phyloP scores from a whole-genome alignment of 2,113 vertebrate genomes.

The Furnarius figulus region DNA sequence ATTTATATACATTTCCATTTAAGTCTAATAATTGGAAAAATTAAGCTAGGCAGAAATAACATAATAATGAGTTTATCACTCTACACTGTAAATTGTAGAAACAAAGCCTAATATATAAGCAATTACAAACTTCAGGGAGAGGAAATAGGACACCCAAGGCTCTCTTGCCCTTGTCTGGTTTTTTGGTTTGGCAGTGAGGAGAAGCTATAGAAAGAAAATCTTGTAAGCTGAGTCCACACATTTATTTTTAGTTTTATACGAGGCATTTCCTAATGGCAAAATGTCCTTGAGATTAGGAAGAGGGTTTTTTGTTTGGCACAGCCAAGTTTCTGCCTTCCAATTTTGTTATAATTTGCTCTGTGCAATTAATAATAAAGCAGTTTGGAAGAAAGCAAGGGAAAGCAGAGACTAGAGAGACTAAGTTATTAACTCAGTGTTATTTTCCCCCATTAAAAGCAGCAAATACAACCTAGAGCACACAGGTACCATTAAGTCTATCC shows the following conservation, averaged over 20 bases:
- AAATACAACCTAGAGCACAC: not conserved
- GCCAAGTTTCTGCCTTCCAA: not conserved
- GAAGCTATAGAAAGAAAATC: not conserved
- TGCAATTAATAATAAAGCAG: conserved; percentile 38
- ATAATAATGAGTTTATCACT: not conserved
- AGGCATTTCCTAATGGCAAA: conserved; percentile 33
- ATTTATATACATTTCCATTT: not conserved
- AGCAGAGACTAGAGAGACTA: not conserved
- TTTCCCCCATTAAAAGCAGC: not conserved
- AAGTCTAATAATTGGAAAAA: not conserved
- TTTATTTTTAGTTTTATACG: conserved; percentile 38
- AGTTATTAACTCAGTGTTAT: conserved; percentile 26
- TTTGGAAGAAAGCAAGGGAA: conserved; percentile 7
- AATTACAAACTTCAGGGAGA: not conserved
- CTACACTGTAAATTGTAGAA: not conserved
- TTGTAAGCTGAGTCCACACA: not conserved
- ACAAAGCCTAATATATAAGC: not conserved
- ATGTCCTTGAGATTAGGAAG: conserved; percentile 38
- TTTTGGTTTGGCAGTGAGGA: not conserved
- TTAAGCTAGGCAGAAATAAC: not conserved
- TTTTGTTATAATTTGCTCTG: conserved; percentile 20
- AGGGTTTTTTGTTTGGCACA: not conserved
- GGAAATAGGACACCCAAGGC: not conserved
- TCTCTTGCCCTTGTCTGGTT: not conserved
- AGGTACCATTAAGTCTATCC: not conserved